A percentile compares a stretch with the other conserved stretches of the same genome.
phyloP scores from a whole-genome alignment of 1,140 invertebrate species.

The Drosophila varians region DNA sequence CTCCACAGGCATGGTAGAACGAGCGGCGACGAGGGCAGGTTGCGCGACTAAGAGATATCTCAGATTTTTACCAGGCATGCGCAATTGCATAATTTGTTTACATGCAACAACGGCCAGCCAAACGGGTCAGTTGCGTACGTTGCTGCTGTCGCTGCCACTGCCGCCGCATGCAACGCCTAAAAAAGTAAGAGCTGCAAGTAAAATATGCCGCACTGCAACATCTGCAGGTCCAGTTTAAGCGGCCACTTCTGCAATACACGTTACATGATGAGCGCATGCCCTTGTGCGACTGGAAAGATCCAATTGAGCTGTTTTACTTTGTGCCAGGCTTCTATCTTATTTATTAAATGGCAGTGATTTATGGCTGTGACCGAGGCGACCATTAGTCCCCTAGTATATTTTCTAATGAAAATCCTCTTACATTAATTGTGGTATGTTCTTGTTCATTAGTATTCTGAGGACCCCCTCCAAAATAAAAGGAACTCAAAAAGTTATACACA shows the following conservation, averaged over 20 bases:
- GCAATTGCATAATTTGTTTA: slow-evolving; percentile 80
- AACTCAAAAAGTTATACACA: slow-evolving; percentile 69
- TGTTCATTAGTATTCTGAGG: too few species aligned
- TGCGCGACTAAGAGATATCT: slow-evolving; percentile 19
- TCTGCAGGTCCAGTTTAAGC: slow-evolving; percentile 42
- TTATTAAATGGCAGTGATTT: too few species aligned
- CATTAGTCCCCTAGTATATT: too few species aligned
- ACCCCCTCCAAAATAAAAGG: too few species aligned
- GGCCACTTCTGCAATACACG: slow-evolving; percentile 19
- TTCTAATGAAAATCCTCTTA: too few species aligned
- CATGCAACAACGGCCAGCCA: slow-evolving; percentile 67
- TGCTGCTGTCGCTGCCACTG: slow-evolving; percentile 11
- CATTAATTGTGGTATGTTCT: too few species aligned
- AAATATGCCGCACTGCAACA: slow-evolving; percentile 57
- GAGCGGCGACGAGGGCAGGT: background rate
- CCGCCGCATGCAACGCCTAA: slow-evolving; percentile 52
- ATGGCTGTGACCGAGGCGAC: too few species aligned
- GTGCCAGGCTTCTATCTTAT: background rate
- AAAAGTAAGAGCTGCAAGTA: slow-evolving; percentile 59
- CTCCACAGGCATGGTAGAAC: background rate
- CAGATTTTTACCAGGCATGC: slow-evolving; percentile 36
- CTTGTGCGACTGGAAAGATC: background rate
- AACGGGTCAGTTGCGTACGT: slow-evolving; percentile 72
- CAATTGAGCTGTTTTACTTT: background rate
- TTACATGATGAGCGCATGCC: background rate